A percentile compares a stretch with the other conserved stretches of the same genome.
phyloP scores from a whole-genome alignment of 1,140 invertebrate species.

The Drosophila gunungcola region DNA sequence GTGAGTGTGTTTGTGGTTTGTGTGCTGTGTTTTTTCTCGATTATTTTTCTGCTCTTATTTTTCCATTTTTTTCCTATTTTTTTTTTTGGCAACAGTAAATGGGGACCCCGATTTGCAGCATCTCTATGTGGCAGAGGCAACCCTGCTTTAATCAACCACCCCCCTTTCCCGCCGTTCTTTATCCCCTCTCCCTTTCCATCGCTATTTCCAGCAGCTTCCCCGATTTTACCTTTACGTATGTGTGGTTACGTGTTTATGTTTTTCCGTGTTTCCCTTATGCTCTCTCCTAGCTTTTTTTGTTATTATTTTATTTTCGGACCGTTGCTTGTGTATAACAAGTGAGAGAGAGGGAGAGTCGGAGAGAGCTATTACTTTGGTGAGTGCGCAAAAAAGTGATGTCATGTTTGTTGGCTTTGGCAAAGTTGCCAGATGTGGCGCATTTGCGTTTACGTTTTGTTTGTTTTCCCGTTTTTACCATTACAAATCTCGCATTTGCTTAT shows the following conservation, averaged over 20 bases:
- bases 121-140: constrained; percentile 16
- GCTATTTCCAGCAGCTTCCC: constrained; percentile 71
- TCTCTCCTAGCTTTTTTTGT: constrained; percentile 45
- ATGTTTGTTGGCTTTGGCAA: constrained; percentile 74
- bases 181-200: constrained; percentile 13
- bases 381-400: constrained; percentile 82
- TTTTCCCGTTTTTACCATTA: constrained; percentile 42
- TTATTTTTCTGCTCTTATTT: constrained; percentile 16
- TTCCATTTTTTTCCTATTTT: background rate
- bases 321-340: constrained; percentile 52
- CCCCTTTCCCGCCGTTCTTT: background rate
- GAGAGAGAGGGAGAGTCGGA: constrained; percentile 16
- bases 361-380: constrained; percentile 70
- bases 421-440: constrained; percentile 72
- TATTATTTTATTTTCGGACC: constrained; percentile 76
- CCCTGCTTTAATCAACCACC: constrained; percentile 39
- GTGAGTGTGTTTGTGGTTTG: constrained; percentile 30
- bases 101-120: constrained; percentile 24
- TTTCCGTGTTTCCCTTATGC: constrained; percentile 67
- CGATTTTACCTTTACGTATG: constrained; percentile 62
- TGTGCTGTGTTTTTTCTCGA: constrained; percentile 9
- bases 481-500: constrained; percentile 18
- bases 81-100: constrained; percentile 21
- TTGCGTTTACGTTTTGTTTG: constrained; percentile 56
- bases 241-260: constrained; percentile 78